Evolutionary conservation across 2,113 vertebrate species (phyloP).

Genomic region (Hemibagrus wyckioides): DNA sequence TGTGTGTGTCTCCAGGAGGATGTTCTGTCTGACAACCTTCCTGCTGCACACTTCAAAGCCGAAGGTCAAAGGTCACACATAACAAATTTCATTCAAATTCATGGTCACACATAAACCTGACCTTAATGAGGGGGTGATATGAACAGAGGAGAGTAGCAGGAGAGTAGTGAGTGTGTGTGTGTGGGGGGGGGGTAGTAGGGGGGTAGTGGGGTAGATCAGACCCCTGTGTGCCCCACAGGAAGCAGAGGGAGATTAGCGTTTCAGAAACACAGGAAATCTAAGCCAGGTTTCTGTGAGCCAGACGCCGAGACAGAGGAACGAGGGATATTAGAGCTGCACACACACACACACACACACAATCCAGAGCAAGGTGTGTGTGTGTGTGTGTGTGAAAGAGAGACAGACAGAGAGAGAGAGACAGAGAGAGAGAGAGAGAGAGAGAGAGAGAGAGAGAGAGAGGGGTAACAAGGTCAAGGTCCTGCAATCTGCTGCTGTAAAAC

Average conservation of each 20-base stretch:
- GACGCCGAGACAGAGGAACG: conserved; percentile 72
- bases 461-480: conserved; percentile 73
- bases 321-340: conserved; percentile 12
- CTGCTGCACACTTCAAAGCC: conserved; percentile 21
- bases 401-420: background rate
- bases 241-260: conserved; percentile 71
- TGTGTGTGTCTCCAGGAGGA: background rate
- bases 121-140: conserved; percentile 18
- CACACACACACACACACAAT: conserved; percentile 1
- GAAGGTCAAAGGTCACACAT: conserved; percentile 43
- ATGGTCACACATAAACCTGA: conserved; percentile 12
- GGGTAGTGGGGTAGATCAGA: conserved; percentile 13
- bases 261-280: conserved; percentile 73
- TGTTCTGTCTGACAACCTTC: conserved; percentile 29
- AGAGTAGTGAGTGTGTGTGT: background rate
- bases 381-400: too few species aligned
- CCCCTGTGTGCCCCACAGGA: conserved; percentile 65
- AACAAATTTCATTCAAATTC: conserved; percentile 41
- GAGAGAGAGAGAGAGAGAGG: conserved; percentile 14
- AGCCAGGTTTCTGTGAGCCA: conserved; percentile 76
- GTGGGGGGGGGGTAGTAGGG: background rate
- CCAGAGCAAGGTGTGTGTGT: background rate
- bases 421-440: background rate
- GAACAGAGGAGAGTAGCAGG: background rate
- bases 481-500: conserved; percentile 76